These are phyloP conservation scores for Rhamphomyia laevipes DNA, from an alignment of 2,888 invertebrate genomes.

Conservation along the genomic window DNA sequence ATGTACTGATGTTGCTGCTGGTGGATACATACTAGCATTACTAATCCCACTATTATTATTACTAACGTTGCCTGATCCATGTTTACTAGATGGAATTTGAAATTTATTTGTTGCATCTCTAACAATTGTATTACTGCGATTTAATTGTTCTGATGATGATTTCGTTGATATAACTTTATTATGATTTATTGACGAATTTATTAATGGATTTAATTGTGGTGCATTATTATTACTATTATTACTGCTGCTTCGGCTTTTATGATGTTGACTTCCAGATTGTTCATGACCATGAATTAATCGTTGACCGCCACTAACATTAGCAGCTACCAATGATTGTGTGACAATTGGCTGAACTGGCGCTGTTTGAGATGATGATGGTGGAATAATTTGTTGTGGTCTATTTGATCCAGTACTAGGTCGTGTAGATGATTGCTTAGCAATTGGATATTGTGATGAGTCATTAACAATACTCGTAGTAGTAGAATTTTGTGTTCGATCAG, in stretches of 20 bases:
- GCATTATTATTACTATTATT: background rate
- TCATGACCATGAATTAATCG: background rate
- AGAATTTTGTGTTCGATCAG: constrained; percentile 18
- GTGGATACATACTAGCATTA: background rate
- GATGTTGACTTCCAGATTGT: background rate
- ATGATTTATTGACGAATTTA: background rate
- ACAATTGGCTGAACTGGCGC: background rate
- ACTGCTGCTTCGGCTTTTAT: background rate
- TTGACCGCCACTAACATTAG: background rate
- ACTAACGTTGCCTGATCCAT: background rate
- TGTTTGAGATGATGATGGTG: background rate
- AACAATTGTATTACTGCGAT: background rate
- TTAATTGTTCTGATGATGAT: background rate
- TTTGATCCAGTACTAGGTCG: constrained; percentile 1
- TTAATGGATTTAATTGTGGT: background rate
- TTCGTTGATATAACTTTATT: constrained; percentile 3
- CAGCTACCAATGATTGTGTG: background rate
- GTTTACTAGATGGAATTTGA: no score
- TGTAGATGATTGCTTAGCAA: constrained; percentile 5
- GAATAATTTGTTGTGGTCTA: background rate
- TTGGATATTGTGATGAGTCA: no score
- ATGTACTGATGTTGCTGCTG: no score
- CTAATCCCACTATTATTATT: constrained; percentile 1
- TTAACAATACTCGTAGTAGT: no score
- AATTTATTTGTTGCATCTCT: no score